Conservation (phyloP, 1,140 invertebrate species). For the Drosophila novamexicana region DNA sequence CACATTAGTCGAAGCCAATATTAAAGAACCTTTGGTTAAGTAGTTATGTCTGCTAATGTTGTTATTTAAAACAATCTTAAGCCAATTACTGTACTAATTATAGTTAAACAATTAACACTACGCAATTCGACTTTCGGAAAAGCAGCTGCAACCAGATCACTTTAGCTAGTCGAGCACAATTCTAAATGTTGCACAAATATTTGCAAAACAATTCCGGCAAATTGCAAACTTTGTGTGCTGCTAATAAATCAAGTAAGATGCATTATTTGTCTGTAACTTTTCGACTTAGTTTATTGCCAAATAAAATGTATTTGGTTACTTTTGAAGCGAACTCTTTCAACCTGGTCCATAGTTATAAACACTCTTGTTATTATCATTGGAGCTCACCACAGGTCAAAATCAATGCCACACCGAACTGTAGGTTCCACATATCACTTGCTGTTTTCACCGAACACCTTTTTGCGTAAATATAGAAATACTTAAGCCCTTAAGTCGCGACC, state of each 20-base stretch:
- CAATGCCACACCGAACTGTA: neutral
- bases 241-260: neutral
- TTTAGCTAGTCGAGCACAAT: neutral
- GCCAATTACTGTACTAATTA: too few species aligned
- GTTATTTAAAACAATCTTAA: neutral
- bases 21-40: neutral
- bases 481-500: constrained; percentile 24
- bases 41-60: neutral
- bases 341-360: neutral
- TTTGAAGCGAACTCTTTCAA: neutral
- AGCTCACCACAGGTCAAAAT: constrained; percentile 26
- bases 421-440: constrained; percentile 3
- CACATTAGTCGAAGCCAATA: neutral
- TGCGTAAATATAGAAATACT: constrained; percentile 6
- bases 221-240: neutral
- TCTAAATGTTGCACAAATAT: constrained; percentile 4
- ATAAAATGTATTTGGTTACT: neutral
- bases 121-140: neutral
- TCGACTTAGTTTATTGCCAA: neutral
- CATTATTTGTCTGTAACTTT: neutral
- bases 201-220: neutral
- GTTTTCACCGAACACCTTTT: neutral
- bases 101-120: too few species aligned
- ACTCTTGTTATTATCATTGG: neutral
- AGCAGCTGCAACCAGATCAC: neutral